phyloP scores from a whole-genome alignment of 1,140 invertebrate species.

The Aphidius gifuensis region DNA sequence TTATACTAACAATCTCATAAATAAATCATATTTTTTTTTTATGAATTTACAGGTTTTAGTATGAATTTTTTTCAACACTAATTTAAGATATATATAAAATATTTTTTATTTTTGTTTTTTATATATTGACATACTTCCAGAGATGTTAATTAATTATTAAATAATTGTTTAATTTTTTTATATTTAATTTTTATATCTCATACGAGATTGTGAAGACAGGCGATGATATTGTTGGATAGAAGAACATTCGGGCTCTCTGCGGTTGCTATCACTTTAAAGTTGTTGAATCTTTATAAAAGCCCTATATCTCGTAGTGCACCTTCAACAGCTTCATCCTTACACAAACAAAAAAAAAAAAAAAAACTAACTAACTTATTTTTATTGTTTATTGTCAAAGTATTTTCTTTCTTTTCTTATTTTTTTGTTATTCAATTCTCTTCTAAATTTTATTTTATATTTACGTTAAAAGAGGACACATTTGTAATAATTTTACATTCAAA shows the following conservation, averaged over 20 bases:
- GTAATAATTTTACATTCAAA: too few relatives aligned
- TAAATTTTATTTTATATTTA: too few relatives aligned
- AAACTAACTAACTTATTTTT: slow-evolving; percentile 46
- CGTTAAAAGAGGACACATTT: too few relatives aligned
- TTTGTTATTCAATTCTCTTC: slow-evolving; percentile 1
- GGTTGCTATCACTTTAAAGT: slow-evolving; percentile 16
- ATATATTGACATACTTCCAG: too few relatives aligned
- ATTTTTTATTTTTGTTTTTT: too few relatives aligned
- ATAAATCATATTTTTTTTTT: too few relatives aligned
- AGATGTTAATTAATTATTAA: too few relatives aligned
- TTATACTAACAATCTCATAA: too few relatives aligned
- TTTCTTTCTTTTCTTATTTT: background rate
- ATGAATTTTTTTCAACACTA: too few relatives aligned
- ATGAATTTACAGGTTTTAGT: too few relatives aligned
- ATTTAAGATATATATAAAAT: too few relatives aligned
- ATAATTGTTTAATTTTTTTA: background rate
- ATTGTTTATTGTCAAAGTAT: slow-evolving; percentile 10
- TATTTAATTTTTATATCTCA: slow-evolving; percentile 13
- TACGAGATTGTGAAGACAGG: slow-evolving; percentile 28
- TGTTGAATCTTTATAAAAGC: slow-evolving; percentile 61
- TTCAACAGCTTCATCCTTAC: slow-evolving; percentile 78
- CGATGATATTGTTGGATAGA: slow-evolving; percentile 39
- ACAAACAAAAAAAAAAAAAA: slow-evolving; percentile 50
- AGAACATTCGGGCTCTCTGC: slow-evolving; percentile 29
- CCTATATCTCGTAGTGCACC: slow-evolving; percentile 79